Evolutionary conservation across 2,797 vertebrate species (phyloP).

Genomic region (Meda fulgida): DNA sequence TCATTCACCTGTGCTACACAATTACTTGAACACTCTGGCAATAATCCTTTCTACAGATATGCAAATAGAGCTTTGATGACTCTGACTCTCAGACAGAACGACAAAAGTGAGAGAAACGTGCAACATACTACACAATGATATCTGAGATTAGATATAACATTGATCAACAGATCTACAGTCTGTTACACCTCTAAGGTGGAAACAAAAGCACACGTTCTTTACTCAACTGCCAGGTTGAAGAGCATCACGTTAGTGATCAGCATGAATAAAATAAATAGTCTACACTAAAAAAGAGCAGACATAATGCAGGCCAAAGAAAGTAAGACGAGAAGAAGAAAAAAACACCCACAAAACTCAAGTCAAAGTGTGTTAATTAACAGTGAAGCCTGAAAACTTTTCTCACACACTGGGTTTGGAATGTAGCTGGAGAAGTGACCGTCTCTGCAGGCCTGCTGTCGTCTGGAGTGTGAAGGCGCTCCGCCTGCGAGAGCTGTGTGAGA

Average conservation of each 20-base stretch:
- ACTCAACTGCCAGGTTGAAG: constrained; percentile 9
- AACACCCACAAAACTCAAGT: constrained; percentile 55
- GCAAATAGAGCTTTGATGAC: neutral
- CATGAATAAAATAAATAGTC: constrained; percentile 1
- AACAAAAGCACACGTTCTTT: constrained; percentile 16
- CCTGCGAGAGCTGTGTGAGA: constrained; percentile 62
- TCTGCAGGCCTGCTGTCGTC: constrained; percentile 86
- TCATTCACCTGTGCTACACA: constrained; percentile 6
- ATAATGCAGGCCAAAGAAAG: constrained; percentile 48
- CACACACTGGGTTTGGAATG: constrained; percentile 83
- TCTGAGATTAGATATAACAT: neutral
- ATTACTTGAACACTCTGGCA: neutral
- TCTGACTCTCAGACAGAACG: neutral
- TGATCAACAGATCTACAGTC: constrained; percentile 1
- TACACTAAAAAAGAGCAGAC: constrained; percentile 41
- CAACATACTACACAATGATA: neutral
- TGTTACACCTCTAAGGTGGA: constrained; percentile 5
- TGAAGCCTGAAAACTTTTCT: constrained; percentile 83
- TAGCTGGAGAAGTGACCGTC: constrained; percentile 86
- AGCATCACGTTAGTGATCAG: neutral
- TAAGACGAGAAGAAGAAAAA: constrained; percentile 36
- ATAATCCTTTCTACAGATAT: constrained; percentile 2
- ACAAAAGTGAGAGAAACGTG: constrained; percentile 1
- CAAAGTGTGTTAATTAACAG: constrained; percentile 70
- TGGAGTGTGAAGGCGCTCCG: constrained; percentile 80